Conservation (phyloP, 1,140 invertebrate genomes). For the Bicyclus anynana region DNA sequence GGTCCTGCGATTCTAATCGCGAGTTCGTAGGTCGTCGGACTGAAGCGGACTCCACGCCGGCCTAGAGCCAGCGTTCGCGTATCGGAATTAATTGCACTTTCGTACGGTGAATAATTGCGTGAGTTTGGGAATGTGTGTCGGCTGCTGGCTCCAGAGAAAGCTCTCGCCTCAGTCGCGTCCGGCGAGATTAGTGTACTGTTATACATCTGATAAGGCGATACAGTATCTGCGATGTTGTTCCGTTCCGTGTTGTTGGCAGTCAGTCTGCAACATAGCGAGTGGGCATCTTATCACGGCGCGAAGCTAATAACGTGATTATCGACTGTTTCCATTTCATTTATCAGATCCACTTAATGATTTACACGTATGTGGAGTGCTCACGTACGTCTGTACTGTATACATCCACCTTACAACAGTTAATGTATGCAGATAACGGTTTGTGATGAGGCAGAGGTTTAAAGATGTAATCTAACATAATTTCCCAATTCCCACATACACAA, state of each 20-base stretch:
- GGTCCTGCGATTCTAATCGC: conserved; percentile 43
- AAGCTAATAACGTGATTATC: conserved; percentile 31
- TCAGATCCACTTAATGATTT: conserved; percentile 19
- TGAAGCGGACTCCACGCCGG: too few relatives aligned
- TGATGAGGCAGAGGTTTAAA: too few relatives aligned
- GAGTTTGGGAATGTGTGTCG: conserved; percentile 42
- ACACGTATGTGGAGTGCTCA: too few relatives aligned
- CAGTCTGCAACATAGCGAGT: conserved; percentile 42
- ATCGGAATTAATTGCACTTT: conserved; percentile 27
- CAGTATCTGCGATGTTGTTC: conserved; percentile 52
- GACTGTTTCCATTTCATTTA: conserved; percentile 28
- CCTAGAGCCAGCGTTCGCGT: conserved; percentile 10
- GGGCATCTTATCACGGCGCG: conserved; percentile 43
- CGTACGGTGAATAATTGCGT: conserved; percentile 27
- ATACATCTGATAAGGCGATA: conserved; percentile 54
- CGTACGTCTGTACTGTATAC: too few relatives aligned
- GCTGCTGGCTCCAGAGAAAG: conserved; percentile 40
- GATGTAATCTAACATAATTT: too few relatives aligned
- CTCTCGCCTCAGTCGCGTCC: conserved; percentile 28
- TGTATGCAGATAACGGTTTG: too few relatives aligned
- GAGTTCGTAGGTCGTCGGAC: conserved; percentile 65
- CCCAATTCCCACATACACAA: too few relatives aligned
- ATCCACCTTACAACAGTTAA: too few relatives aligned
- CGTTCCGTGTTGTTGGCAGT: conserved; percentile 43
- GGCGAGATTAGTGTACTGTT: conserved; percentile 50